Evolutionary conservation across 2,888 invertebrate species (phyloP), one percentile per base, ranked within the genome.

Genomic region (Drosophila nigritarsus): DNA sequence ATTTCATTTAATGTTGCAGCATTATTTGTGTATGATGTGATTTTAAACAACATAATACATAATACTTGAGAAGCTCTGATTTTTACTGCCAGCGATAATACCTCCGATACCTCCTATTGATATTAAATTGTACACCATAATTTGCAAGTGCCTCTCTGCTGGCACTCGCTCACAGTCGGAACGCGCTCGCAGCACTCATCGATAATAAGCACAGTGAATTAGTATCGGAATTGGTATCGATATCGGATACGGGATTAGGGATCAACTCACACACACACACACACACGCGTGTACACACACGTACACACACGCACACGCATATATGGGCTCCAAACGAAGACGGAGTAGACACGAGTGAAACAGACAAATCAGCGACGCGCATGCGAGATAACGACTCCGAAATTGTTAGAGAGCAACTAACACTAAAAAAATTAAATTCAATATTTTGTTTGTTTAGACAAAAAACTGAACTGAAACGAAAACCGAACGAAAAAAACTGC

Each of bases 351-450:
- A 56, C 59, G 55, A 36, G 51, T 45, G 55, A 55, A 49, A 42
- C 36, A 54, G 59, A 50, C 34, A 63, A 70, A 71, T 72, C 74
- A 69, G 78, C 66, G 89, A 92, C 91, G 91, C 91, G 92, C 91
- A 91, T 91, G 91, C 92, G 91, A 91, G 78, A 78, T 91, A 91
- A 91, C 90, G 90, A 92, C 92, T 90, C 91, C 89, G 89, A 92
- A 92, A 92, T 92, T 91, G 91, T 92, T 92, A 91, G 91, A 90
- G 90, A 87, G 90, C 91, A 91, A 91, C 92, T 91, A 91, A 92
- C 91, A 91, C 91, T 86, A 91, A 91, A 91, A 87, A 91, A 91
- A 91, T 90, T 91, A 87, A 89, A 91, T 91, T 91, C 91, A 91
- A 91, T 91, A 90, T 90, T 91, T 91, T 91, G 80, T 85, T 85